Evolutionary conservation across 1,140 invertebrate species (phyloP).

Genomic region (Acyrthosiphon pisum): DNA sequence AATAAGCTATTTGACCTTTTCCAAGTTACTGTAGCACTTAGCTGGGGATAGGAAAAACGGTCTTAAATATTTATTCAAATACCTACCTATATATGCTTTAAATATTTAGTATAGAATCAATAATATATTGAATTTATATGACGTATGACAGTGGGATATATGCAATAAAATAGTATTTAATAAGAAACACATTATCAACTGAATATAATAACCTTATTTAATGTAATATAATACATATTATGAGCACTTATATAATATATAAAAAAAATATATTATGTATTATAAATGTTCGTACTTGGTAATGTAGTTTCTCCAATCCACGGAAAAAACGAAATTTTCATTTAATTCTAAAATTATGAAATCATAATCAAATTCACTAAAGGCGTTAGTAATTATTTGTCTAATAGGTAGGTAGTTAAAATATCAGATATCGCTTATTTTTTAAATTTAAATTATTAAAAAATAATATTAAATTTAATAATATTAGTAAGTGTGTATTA

Average conservation of each 20-base stretch:
- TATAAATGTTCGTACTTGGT: no score
- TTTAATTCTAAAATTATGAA: neutral
- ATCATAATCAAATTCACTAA: no score
- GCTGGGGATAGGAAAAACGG: neutral
- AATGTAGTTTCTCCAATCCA: no score
- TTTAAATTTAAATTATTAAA: no score
- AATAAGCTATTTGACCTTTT: neutral
- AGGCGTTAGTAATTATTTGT: no score
- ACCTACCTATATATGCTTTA: neutral
- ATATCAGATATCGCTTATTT: no score
- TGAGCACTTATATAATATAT: no score
- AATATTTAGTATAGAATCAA: neutral
- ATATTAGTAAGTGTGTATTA: neutral
- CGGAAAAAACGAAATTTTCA: no score
- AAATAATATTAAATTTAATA: neutral
- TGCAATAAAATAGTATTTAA: neutral
- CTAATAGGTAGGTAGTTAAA: no score
- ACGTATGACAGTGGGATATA: neutral
- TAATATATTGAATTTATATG: neutral
- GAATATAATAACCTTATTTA: no score
- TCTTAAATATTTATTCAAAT: constrained; percentile 3
- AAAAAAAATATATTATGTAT: no score
- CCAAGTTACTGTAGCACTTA: neutral
- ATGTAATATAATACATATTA: no score
- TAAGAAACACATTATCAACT: neutral